Base-by-base conservation (phyloP, 2,888 invertebrate species). In the Limenitis camilla region DNA sequence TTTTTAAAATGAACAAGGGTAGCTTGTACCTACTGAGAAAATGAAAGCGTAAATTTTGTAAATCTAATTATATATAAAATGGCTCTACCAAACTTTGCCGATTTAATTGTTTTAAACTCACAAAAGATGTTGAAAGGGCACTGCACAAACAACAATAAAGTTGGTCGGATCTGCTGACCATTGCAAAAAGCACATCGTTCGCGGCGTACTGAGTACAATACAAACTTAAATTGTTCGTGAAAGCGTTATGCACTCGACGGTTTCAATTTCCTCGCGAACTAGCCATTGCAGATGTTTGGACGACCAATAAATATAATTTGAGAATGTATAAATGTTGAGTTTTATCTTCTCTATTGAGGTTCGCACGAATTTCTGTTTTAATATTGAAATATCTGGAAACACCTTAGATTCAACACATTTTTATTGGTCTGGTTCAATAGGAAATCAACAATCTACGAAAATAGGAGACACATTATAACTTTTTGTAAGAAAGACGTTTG, bases 251-350 rank as follows among this genome's bases (percentile, higher is more conserved):
- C 78, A 81, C 81, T 76, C 72, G 70, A 78, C 76, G 77, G 81
- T 86, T 85, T 86, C 87, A 85, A 87, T 85, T 82, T 83, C 78
- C 77, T 72, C 76, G 81, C 75, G 75, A 82, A 81, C 81, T 75
- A 71, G 74, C 84, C 74, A 73, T 76, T 74, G 77, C 81, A 84
- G 78, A 82, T 86, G 84, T 81, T 81, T 74, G 69, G 76, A 75
- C 69, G 77, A 76, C 75, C 77, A 80, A 76, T 85, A 87, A 87
- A 85, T 86, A 86, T 86, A 81, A 87, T 85, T 86, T 84, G 81
- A 85, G 81, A 85, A 86, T 84, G 83, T 86, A 82, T 83, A 81
- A 81, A 77, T 78, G 82, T 80, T 87, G 85, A 87, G 76, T 87
- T 87, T 87, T 87, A 87, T 87, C 83, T 81, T 67, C 74, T 64